Base-by-base conservation (phyloP, 2,888 invertebrate genomes). In the Anodontia alba region DNA sequence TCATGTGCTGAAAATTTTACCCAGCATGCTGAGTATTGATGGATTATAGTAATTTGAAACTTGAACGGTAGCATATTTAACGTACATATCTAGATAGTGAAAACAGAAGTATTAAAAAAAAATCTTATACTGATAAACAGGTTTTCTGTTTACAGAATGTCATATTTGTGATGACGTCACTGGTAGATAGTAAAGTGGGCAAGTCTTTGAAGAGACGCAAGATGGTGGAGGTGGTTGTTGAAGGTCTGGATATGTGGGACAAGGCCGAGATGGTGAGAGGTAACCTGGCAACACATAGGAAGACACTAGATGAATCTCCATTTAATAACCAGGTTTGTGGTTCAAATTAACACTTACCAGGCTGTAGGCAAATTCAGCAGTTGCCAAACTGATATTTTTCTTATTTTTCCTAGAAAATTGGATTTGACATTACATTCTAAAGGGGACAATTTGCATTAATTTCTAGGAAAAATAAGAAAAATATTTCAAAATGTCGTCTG, bases 301-400 rank as follows among this genome's bases (percentile, higher is more conserved):
- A 95, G 84, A 71, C 86, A 7, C 88, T 95, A 67, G 93, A 94
- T 86, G 94, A 95, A 82, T 92, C 94, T 15, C 89, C 94, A 10
- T 95, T 95, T 86, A 94, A 94, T 83, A 95, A 95, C 83, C 94
- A 94, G 93, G 94, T 94, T 73, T 42, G n/a, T 26, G 23, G 38
- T 38, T 12, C 12, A 5, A 5, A 38, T 8, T 38, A 38, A 8
- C 38, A 38, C 38, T 38, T 43, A 54, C n/a, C n/a, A n/a, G n/a
- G n/a, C n/a, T n/a, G n/a, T n/a, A n/a, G n/a, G n/a, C n/a, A n/a
- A n/a, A n/a, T n/a, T n/a, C n/a, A n/a, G n/a, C n/a, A n/a, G n/a
- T n/a, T n/a, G n/a, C n/a, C n/a, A n/a, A n/a, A n/a, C n/a, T n/a
- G n/a, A n/a, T n/a, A n/a, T n/a, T n/a, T n/a, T n/a, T n/a, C n/a